These are phyloP conservation scores for Acropora yongei DNA, from an alignment of 64 coral and sea anemone genomes.

Conservation along the genomic window DNA sequence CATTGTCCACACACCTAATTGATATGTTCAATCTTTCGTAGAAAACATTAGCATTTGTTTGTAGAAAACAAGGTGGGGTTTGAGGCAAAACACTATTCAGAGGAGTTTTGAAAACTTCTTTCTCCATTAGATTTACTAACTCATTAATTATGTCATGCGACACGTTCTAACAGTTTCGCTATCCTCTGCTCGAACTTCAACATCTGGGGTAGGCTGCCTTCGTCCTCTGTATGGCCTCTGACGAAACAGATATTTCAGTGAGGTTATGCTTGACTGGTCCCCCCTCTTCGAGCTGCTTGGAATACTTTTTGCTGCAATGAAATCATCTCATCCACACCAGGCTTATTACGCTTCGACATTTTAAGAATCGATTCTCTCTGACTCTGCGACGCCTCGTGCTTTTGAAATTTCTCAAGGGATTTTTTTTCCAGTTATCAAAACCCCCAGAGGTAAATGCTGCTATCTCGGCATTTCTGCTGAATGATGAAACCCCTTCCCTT, in stretches of 20 bases:
- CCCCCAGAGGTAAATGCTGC: constrained; percentile 5
- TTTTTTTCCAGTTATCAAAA: constrained; percentile 66
- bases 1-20: constrained; percentile 45
- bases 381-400: constrained; percentile 54
- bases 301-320: constrained; percentile 52
- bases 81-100: no score
- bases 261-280: constrained; percentile 37
- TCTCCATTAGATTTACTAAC: constrained; percentile 27
- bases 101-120: constrained; percentile 27
- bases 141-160: constrained; percentile 66
- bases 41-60: no score
- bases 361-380: constrained; percentile 43
- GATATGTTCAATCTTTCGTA: constrained; percentile 55
- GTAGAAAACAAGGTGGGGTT: constrained; percentile 52
- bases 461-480: constrained; percentile 44
- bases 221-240: constrained; percentile 65
- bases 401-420: constrained; percentile 47
- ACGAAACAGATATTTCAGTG: constrained; percentile 11
- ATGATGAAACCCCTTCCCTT: constrained; percentile 10
- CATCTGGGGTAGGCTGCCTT: constrained; percentile 62
- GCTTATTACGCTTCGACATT: not conserved
- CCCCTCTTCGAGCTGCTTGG: constrained; percentile 50
- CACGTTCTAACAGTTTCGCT: constrained; percentile 52
- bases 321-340: constrained; percentile 47
- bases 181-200: constrained; percentile 69